Conservation (phyloP, 2,888 invertebrate species). For the Drosophila testacea region DNA sequence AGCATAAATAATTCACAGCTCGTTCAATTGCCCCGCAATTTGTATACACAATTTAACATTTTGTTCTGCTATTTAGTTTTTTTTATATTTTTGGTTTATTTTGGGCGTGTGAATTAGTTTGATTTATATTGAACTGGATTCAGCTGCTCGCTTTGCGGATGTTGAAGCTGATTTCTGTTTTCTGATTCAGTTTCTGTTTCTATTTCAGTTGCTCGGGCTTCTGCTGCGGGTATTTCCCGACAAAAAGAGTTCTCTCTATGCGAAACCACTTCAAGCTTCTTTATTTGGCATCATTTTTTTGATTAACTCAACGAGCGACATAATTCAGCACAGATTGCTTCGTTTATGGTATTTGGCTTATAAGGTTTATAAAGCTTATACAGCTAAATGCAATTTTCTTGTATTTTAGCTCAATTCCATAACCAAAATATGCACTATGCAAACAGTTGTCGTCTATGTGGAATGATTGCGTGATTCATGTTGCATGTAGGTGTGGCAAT, state of each 20-base stretch:
- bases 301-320: slow-evolving; percentile 75
- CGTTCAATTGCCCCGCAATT: slow-evolving; percentile 62
- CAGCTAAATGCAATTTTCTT: slow-evolving; percentile 65
- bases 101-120: slow-evolving; percentile 78
- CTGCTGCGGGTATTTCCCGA: slow-evolving; percentile 70
- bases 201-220: slow-evolving; percentile 4
- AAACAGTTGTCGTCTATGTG: slow-evolving; percentile 24
- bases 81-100: slow-evolving; percentile 32
- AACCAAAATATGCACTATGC: slow-evolving; percentile 30
- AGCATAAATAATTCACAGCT: slow-evolving; percentile 64
- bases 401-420: slow-evolving; percentile 42
- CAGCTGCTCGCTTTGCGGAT: slow-evolving; percentile 64
- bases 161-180: slow-evolving; percentile 44
- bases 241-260: slow-evolving; percentile 34
- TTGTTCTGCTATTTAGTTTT: slow-evolving; percentile 17
- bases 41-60: slow-evolving; percentile 17
- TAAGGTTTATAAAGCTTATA: slow-evolving; percentile 50
- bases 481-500: slow-evolving; percentile 47
- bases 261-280: slow-evolving; percentile 58
- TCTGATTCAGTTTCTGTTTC: slow-evolving; percentile 23
- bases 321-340: slow-evolving; percentile 63
- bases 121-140: slow-evolving; percentile 38
- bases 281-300: slow-evolving; percentile 70
- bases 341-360: slow-evolving; percentile 70
- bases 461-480: slow-evolving; percentile 54